These are phyloP conservation scores for Sarcophaga carnaria DNA, from an alignment of 2,888 invertebrate genomes.

Conservation along the genomic window DNA sequence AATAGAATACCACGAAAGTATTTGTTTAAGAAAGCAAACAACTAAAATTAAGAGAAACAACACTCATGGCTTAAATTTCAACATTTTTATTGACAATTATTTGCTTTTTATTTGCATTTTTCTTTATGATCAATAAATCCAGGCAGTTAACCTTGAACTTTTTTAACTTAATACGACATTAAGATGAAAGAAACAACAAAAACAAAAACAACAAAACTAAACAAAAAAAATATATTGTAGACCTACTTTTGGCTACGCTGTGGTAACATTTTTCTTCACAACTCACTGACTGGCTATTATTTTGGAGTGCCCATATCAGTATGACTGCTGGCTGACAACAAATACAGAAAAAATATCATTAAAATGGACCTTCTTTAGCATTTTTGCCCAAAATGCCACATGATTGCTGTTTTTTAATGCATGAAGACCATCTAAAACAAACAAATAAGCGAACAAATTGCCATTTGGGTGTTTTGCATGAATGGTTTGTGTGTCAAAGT, in stretches of 20 bases:
- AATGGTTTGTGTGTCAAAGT: slow-evolving; percentile 60
- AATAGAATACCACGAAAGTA: too few species aligned
- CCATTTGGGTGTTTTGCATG: slow-evolving; percentile 56
- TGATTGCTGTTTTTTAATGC: slow-evolving; percentile 48
- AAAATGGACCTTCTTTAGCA: slow-evolving; percentile 49
- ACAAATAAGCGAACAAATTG: slow-evolving; percentile 48
- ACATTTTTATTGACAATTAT: too few species aligned
- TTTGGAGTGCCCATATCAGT: slow-evolving; percentile 32
- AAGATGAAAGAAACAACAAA: not conserved
- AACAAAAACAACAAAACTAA: not conserved
- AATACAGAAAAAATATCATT: slow-evolving; percentile 37
- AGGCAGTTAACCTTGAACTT: slow-evolving; percentile 57
- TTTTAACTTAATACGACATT: slow-evolving; percentile 5
- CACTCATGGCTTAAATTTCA: too few species aligned
- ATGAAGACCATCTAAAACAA: slow-evolving; percentile 34
- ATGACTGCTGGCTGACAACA: slow-evolving; percentile 43
- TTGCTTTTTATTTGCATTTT: not conserved
- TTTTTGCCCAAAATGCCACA: slow-evolving; percentile 14
- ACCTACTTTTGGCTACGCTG: slow-evolving; percentile 40
- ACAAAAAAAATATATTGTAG: slow-evolving; percentile 40
- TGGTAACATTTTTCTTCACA: not conserved
- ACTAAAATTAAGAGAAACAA: too few species aligned
- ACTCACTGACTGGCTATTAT: not conserved
- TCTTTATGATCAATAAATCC: slow-evolving; percentile 10
- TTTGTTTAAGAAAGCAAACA: too few species aligned